Evolutionary conservation across 2,888 invertebrate genomes (phyloP).

Genomic region (Pollenia angustigena): DNA sequence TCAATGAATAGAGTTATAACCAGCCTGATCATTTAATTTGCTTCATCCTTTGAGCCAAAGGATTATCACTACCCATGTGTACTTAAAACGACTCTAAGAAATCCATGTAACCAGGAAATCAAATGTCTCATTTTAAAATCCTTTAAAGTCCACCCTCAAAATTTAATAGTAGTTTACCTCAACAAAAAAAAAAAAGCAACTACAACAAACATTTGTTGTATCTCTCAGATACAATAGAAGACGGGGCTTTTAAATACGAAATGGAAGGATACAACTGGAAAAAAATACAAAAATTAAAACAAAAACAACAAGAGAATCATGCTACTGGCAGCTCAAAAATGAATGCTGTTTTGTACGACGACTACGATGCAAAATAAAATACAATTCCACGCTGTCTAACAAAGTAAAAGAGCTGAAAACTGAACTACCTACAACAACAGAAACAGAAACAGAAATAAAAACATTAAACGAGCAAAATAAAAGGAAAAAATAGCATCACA

Average conservation of each 20-base stretch:
- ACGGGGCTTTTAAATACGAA: constrained; percentile 33
- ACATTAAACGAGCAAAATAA: constrained; percentile 42
- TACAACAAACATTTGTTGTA: constrained; percentile 10
- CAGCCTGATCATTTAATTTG: too few species aligned
- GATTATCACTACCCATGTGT: too few species aligned
- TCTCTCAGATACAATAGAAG: constrained; percentile 45
- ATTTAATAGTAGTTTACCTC: constrained; percentile 11
- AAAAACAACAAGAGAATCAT: constrained; percentile 53
- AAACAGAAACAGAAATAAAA: constrained; percentile 32
- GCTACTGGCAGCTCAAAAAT: constrained; percentile 66
- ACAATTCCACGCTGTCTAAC: constrained; percentile 71
- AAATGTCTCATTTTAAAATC: background rate
- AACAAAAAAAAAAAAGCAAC: constrained; percentile 9
- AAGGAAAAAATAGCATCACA: constrained; percentile 34
- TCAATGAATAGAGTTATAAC: too few species aligned
- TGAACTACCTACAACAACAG: constrained; percentile 36
- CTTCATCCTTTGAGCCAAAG: too few species aligned
- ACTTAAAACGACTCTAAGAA: too few species aligned
- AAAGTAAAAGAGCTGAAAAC: constrained; percentile 64
- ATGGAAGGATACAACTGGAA: constrained; percentile 45
- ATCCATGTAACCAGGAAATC: too few species aligned
- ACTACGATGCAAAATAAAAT: constrained; percentile 23
- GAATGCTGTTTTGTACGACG: constrained; percentile 27
- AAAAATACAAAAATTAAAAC: constrained; percentile 11
- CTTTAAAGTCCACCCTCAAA: background rate